These are phyloP conservation scores for Danaus plexippus DNA, from an alignment of 1,140 invertebrate species.

Conservation along the genomic window DNA sequence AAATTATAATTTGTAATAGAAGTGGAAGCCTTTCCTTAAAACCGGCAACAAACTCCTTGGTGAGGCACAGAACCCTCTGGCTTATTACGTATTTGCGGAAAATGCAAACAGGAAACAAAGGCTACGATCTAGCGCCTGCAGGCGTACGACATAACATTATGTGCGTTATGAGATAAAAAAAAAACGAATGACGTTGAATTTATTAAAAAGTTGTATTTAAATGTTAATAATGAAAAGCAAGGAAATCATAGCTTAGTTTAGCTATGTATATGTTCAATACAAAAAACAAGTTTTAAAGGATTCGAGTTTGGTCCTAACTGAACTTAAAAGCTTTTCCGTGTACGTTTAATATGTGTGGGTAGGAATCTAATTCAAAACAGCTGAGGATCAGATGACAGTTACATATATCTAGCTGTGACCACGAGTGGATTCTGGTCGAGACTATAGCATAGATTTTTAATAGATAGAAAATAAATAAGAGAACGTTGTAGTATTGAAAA, in stretches of 20 bases:
- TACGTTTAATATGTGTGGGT: conserved; percentile 1
- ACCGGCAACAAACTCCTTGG: too few species aligned
- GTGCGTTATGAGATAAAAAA: too few species aligned
- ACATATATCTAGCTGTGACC: conserved; percentile 27
- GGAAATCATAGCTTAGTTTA: too few species aligned
- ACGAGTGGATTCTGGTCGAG: conserved; percentile 48
- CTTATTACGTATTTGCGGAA: conserved; percentile 15
- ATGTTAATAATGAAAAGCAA: too few species aligned
- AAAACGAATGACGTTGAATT: too few species aligned
- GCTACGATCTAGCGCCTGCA: conserved; percentile 6
- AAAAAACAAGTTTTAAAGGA: too few species aligned
- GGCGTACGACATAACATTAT: conserved; percentile 5
- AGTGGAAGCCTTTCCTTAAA: too few species aligned
- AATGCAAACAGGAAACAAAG: conserved; percentile 17
- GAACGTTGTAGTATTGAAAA: conserved; percentile 30
- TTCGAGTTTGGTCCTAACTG: too few species aligned
- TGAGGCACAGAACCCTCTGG: conserved; percentile 8
- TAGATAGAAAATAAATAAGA: conserved; percentile 13
- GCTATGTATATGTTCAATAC: too few species aligned
- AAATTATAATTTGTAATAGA: too few species aligned
- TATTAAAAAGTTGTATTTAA: too few species aligned
- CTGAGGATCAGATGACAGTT: conserved; percentile 17
- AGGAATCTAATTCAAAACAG: conserved; percentile 24
- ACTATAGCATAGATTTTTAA: conserved; percentile 44
- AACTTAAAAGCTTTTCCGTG: too few species aligned